A percentile compares a stretch with the other conserved stretches of the same genome.
These are phyloP conservation scores for Seriola aureovittata DNA, from an alignment of 2,113 vertebrate genomes.

Conservation along the genomic window DNA sequence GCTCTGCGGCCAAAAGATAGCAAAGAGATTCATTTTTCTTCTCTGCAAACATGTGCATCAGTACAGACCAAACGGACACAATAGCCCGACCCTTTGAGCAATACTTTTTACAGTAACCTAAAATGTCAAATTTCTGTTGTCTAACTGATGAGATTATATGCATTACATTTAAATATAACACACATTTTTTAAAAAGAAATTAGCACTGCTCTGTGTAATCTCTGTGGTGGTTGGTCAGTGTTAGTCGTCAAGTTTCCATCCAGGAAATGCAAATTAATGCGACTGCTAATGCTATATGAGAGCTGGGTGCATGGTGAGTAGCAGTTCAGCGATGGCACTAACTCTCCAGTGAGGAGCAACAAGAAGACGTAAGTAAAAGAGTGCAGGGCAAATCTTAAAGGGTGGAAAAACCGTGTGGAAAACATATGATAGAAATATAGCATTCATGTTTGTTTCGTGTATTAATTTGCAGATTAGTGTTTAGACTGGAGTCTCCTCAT, in stretches of 20 bases:
- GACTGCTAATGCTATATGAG: no score
- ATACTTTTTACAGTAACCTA: neutral
- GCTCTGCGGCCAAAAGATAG: neutral
- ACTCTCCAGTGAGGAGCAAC: neutral
- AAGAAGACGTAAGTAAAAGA: neutral
- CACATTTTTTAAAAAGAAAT: neutral
- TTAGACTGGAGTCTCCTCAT: no score
- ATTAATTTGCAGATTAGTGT: no score
- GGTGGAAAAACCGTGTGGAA: neutral
- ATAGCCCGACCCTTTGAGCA: neutral
- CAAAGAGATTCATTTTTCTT: neutral
- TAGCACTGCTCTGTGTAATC: neutral
- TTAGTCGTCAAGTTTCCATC: neutral
- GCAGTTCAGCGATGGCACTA: neutral
- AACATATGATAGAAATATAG: neutral
- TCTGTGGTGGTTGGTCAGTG: neutral
- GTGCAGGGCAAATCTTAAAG: neutral
- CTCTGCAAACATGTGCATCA: neutral
- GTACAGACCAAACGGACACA: neutral
- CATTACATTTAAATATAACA: neutral
- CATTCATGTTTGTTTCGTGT: no score
- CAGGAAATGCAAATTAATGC: neutral
- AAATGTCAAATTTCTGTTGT: neutral
- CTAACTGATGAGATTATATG: neutral
- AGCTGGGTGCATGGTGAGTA: no score